Percentiles rank a stretch among this genome's conserved stretches.
These are phyloP conservation scores for Syrphus vitripennis DNA, from an alignment of 2,888 invertebrate species.

Conservation along the genomic window DNA sequence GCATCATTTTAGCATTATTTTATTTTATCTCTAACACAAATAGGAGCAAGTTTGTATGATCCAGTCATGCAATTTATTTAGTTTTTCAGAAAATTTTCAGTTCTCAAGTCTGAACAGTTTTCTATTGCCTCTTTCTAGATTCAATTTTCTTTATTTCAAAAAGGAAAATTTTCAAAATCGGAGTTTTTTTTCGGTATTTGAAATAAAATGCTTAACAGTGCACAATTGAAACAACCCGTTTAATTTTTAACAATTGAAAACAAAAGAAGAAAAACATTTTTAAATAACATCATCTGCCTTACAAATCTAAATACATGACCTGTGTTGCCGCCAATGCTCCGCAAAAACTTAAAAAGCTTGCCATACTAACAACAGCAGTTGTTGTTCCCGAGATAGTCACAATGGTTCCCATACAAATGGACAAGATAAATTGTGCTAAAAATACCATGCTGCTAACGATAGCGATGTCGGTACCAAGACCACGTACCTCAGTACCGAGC, in stretches of 20 bases:
- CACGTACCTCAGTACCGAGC: slow-evolving; percentile 87
- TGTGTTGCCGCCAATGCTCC: slow-evolving; percentile 93
- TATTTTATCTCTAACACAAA: too few relatives aligned
- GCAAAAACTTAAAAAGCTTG: slow-evolving; percentile 91
- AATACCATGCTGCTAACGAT: slow-evolving; percentile 98
- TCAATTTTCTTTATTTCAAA: too few relatives aligned
- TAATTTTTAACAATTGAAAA: not conserved
- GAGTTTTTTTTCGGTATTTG: too few relatives aligned
- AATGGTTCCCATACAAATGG: slow-evolving; percentile 92
- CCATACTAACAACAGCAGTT: slow-evolving; percentile 93
- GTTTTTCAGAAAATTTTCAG: too few relatives aligned
- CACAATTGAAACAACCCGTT: not conserved
- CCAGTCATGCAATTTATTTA: too few relatives aligned
- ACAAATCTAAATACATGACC: slow-evolving; percentile 94
- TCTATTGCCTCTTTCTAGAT: too few relatives aligned
- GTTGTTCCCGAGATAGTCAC: slow-evolving; percentile 91
- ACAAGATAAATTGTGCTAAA: slow-evolving; percentile 95
- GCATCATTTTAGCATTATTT: too few relatives aligned
- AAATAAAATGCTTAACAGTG: too few relatives aligned
- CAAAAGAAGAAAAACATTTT: not conserved
- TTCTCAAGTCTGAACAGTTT: too few relatives aligned
- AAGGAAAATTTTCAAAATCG: too few relatives aligned
- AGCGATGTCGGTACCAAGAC: slow-evolving; percentile 96
- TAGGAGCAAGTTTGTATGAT: too few relatives aligned
- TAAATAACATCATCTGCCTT: slow-evolving; percentile 74